phyloP scores from a whole-genome alignment of 1,140 invertebrate genomes.

The Branchinecta lynchi region DNA sequence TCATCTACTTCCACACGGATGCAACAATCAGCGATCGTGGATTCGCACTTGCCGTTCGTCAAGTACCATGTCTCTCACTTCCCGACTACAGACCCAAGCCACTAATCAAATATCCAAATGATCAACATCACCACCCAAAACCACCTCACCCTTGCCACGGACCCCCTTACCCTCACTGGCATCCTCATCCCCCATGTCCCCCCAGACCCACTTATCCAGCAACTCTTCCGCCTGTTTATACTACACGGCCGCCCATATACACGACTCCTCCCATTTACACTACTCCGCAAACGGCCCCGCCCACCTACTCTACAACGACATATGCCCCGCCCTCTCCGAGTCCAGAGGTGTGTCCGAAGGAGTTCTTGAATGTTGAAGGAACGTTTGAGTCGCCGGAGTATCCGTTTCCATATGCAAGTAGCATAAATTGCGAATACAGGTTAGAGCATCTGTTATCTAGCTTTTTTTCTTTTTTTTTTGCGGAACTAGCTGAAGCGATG shows the following conservation, averaged over 20 bases:
- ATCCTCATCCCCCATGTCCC: not conserved
- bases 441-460: not conserved
- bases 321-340: constrained; percentile 5
- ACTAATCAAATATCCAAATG: no score
- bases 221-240: constrained; percentile 4
- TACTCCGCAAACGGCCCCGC: not conserved
- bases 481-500: no score
- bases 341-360: constrained; percentile 9
- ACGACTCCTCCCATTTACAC: not conserved
- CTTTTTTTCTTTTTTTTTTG: no score
- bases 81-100: not conserved
- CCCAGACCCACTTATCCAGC: constrained; percentile 7
- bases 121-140: no score
- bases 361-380: constrained; percentile 12
- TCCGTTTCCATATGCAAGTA: constrained; percentile 21
- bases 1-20: constrained; percentile 22
- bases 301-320: not conserved
- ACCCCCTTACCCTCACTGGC: not conserved
- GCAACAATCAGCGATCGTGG: constrained; percentile 19
- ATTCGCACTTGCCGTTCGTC: constrained; percentile 22
- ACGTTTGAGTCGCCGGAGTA: constrained; percentile 20
- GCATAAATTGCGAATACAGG: constrained; percentile 18
- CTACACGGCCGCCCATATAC: constrained; percentile 14
- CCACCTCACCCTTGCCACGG: not conserved
- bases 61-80: constrained; percentile 18